Percentiles rank a stretch among this genome's conserved stretches.
Evolutionary conservation across 1,140 invertebrate genomes (phyloP).

Genomic region (Hycleus phaleratus): DNA sequence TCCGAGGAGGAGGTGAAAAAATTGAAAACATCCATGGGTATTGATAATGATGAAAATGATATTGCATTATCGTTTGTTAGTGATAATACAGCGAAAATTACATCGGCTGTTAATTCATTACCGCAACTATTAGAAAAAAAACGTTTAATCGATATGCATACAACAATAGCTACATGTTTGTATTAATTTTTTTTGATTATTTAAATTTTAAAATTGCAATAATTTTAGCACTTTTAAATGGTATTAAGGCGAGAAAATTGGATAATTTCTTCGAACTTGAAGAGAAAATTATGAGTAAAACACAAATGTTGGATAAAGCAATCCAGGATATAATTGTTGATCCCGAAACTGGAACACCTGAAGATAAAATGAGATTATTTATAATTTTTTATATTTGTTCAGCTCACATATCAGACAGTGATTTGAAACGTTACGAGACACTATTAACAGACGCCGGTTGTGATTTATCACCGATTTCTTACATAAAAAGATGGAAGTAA

Average conservation of each 20-base stretch:
- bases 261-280: constrained; percentile 97
- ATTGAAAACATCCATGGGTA: constrained; percentile 86
- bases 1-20: constrained; percentile 96
- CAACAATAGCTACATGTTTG: constrained; percentile 86
- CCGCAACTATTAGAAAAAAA: constrained; percentile 97
- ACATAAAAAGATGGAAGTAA: constrained; percentile 87
- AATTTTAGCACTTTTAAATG: constrained; percentile 65
- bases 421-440: constrained; percentile 73
- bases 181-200: constrained; percentile 6
- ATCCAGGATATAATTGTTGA: constrained; percentile 79
- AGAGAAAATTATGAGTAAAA: constrained; percentile 91
- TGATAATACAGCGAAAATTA: constrained; percentile 90
- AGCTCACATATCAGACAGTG: constrained; percentile 68
- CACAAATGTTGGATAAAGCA: constrained; percentile 61
- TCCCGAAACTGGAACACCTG: constrained; percentile 72
- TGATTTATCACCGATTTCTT: constrained; percentile 73
- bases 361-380: constrained; percentile 92
- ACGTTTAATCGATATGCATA: constrained; percentile 96
- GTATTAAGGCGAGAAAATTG: constrained; percentile 83
- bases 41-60: constrained; percentile 65
- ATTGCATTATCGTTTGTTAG: constrained; percentile 73
- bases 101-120: constrained; percentile 88
- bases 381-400: constrained; percentile 90
- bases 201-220: neutral
- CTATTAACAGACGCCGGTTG: constrained; percentile 75